Percentiles rank a stretch among this genome's conserved stretches.
Conservation (phyloP, 1,140 invertebrate species). For the Acromyrmex heyeri region DNA sequence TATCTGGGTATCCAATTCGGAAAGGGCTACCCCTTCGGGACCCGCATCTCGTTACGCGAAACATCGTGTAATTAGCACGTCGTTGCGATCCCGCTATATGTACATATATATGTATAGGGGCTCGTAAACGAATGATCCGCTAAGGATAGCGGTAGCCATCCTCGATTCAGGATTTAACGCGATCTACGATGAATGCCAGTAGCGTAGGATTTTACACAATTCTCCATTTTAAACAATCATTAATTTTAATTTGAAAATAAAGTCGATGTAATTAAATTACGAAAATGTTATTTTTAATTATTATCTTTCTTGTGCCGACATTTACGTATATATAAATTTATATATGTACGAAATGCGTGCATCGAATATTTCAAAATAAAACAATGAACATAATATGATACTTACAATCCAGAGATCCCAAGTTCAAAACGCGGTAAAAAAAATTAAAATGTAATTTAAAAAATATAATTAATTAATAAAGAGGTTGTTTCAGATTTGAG, state of each 20-base stretch:
- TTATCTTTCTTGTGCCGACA: background rate
- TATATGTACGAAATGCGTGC: no score
- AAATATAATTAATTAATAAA: no score
- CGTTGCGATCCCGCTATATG: conserved; percentile 76
- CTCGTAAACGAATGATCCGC: conserved; percentile 75
- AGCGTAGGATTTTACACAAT: conserved; percentile 17
- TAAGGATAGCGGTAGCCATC: conserved; percentile 9
- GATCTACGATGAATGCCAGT: conserved; percentile 34
- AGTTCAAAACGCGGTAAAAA: no score
- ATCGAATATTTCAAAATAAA: no score
- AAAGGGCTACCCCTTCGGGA: conserved; percentile 76
- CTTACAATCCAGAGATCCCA: no score
- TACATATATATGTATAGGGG: conserved; percentile 73
- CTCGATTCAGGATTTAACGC: conserved; percentile 35
- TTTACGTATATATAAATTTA: no score
- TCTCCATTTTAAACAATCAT: background rate
- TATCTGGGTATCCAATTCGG: conserved; percentile 67
- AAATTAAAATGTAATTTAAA: no score
- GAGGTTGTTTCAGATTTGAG: no score
- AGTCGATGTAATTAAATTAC: background rate
- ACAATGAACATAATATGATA: no score
- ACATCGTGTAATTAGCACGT: conserved; percentile 85
- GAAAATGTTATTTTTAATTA: conserved; percentile 15
- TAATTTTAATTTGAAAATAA: background rate
- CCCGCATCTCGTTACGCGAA: conserved; percentile 85